These are phyloP conservation scores for Austrofundulus limnaeus DNA, from an alignment of 2,113 vertebrate species.

Conservation along the genomic window DNA sequence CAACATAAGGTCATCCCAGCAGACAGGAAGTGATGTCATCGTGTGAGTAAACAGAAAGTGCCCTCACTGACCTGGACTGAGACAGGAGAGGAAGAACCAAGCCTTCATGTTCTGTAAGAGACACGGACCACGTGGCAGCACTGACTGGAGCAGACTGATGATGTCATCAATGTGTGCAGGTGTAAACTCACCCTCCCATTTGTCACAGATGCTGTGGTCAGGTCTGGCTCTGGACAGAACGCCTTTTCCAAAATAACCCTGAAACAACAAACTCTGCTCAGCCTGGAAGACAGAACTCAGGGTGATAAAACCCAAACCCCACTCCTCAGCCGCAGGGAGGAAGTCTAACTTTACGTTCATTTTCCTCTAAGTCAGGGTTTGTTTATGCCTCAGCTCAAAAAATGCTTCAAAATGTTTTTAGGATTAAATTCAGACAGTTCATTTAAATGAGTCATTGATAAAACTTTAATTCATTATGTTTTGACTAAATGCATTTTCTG, in stretches of 20 bases:
- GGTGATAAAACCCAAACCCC: no score
- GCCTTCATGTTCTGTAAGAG: slow-evolving; percentile 78
- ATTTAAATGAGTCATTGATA: no score
- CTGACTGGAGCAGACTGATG: slow-evolving; percentile 11
- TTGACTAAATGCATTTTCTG: no score
- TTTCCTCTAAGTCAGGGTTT: no score
- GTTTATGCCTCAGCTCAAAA: no score
- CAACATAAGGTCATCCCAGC: background rate
- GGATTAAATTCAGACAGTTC: no score
- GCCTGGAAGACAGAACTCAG: background rate
- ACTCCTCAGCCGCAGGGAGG: no score
- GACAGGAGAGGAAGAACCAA: slow-evolving; percentile 82
- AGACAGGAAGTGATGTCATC: slow-evolving; percentile 12
- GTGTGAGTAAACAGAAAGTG: background rate
- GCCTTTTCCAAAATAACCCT: slow-evolving; percentile 97
- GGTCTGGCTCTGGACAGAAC: slow-evolving; percentile 89
- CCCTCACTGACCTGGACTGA: slow-evolving; percentile 83
- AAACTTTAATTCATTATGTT: no score
- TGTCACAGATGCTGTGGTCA: slow-evolving; percentile 81
- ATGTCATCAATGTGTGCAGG: slow-evolving; percentile 10
- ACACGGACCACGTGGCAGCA: slow-evolving; percentile 36
- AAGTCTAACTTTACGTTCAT: no score
- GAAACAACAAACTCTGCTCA: slow-evolving; percentile 16
- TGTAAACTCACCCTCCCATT: slow-evolving; percentile 83
- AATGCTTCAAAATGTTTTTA: no score